Evolutionary conservation across 2,113 vertebrate species (phyloP), one percentile per base, ranked within the genome.

Genomic region (Oriolus oriolus): DNA sequence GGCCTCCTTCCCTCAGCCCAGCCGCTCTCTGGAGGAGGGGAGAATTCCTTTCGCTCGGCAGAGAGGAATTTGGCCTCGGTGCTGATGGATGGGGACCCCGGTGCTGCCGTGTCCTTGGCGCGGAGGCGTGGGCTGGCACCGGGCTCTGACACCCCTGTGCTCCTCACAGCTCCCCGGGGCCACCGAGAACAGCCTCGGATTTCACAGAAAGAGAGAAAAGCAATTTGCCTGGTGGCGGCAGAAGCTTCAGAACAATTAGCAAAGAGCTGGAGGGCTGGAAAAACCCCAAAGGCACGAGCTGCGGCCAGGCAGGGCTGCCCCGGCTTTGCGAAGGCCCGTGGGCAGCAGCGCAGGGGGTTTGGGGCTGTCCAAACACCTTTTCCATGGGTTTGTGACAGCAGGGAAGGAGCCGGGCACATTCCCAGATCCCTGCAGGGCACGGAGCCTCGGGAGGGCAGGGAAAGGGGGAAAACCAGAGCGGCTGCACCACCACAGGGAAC

Each of bases 1-100:
- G 73, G 45, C 74, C 56, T 54, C 61, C 56, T 59, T 49, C 39
- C 45, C 63, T 30, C 16, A 10, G 64, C 19, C 66, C 77, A 22
- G 53, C 61, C 10, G 1, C 31, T 19, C 78, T 59, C 53, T 1
- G 13, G 69, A 71, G 65, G 69, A 95, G 59, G 77, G 73, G 52
- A 83, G 87, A 50, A 81, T 82, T 92, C 94, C 78, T 94, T 76
- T 89, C 7, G 5, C 15, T 84, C 14, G 9, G 49, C 86, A 79
- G 63, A 19, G 71, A 93, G 89, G 96, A 94, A 94, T 91, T 84
- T 81, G 94, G 85, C 73, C 77, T 96, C 78, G 7, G 4, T 3
- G 6, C n/a, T 78, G 69, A 82, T 18, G 64, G 63, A 90, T 33
- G 49, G 80, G 47, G 84, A 94, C 61, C n/a, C 65, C 30, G 31